Percentiles rank a stretch among this genome's conserved stretches.
These are phyloP conservation scores for Mylabris sibirica DNA, from an alignment of 2,888 invertebrate species.

Conservation along the genomic window DNA sequence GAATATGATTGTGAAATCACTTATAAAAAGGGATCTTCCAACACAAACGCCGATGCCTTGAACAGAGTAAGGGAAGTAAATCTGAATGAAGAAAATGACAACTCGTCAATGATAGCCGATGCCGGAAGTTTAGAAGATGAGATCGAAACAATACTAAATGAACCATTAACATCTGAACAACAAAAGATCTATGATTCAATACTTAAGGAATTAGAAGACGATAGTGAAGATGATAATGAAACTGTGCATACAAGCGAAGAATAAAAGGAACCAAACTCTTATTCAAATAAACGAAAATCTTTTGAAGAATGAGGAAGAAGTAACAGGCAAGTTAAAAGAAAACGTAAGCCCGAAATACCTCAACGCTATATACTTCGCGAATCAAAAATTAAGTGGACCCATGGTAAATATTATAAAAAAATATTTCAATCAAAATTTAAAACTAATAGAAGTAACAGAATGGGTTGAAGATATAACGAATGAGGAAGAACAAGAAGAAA, in stretches of 20 bases:
- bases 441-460: conserved; percentile 5
- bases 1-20: conserved; percentile 16
- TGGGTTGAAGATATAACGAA: neutral
- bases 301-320: no score
- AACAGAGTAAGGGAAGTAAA: neutral
- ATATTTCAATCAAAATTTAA: neutral
- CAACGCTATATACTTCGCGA: neutral
- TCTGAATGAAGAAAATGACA: neutral
- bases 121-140: neutral
- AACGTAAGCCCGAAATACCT: no score
- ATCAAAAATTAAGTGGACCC: neutral
- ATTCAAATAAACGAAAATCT: no score
- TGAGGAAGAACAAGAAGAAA: neutral
- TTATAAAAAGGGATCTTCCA: conserved; percentile 13
- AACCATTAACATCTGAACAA: neutral
- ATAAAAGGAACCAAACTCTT: no score
- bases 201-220: no score
- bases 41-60: conserved; percentile 11
- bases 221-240: no score
- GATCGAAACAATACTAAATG: neutral
- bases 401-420: neutral
- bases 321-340: no score
- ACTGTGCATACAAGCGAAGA: no score
- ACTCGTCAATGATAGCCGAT: neutral
- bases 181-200: neutral